Evolutionary conservation across 2,113 vertebrate species (phyloP), one percentile per base, ranked within the genome.

Genomic region (Vimba vimba): DNA sequence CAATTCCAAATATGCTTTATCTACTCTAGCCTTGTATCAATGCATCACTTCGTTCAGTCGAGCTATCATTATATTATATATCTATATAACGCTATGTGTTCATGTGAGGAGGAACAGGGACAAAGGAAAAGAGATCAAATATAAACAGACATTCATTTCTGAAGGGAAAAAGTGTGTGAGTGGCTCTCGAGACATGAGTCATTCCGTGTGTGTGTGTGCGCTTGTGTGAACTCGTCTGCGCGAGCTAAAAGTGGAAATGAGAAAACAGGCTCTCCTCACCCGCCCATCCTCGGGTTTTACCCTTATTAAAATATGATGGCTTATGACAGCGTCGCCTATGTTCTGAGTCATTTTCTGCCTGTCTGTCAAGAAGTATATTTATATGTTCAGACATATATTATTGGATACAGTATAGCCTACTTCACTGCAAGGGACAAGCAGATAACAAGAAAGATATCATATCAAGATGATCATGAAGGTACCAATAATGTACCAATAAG

Each of bases 1-100:
- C 4, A 27, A 12, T 52, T 11, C 47, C 12, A 50, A 50, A 15
- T 50, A 50, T 12, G 3, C 45, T 5, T 0, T 36, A 36, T 8
- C 4, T 6, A 81, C 21, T 75, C 76, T 88, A 79, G 89, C 82
- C 84, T 88, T 66, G 66, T 47, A 15, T 84, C 71, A 71, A 10
- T 84, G 83, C 83, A 83, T 85, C 90, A 68, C 77, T 81, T 83
- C 1, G 3, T 50, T 50, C 64, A 64, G 45, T 45, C 66, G 43
- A 59, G 17, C 62, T 36, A 23, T 36, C 47, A 50, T 50, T 15
- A 50, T 50, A 50, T 50, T 15, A 50, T 50, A 50, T 4, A 12
- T 8, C 4, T n/a, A 4, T 27, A 13, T 27, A 10, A 25, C 25
- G 11, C 27, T 23, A 68, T 68, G 27, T 33, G 33, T 69, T 71